Evolutionary conservation across 2,888 invertebrate species (phyloP), one percentile per base, ranked within the genome.

Genomic region (Dicyrtomina minuta): DNA sequence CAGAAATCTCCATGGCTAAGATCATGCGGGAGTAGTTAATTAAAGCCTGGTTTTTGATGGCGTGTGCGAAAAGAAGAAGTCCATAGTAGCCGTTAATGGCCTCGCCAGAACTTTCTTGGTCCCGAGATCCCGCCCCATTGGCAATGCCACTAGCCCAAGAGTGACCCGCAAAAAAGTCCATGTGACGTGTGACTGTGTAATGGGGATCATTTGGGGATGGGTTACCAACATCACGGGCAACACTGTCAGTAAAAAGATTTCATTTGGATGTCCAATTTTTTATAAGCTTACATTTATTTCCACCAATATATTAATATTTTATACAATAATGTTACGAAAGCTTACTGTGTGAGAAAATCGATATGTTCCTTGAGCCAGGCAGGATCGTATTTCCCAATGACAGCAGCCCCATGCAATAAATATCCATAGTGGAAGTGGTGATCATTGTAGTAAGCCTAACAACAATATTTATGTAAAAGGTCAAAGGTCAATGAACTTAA

Each of bases 1-100:
- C 75, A 0, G 60, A 58, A 43, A 75, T 72, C 61, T 75, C 74
- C 62, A 74, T 72, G 15, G 74, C 73, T 0, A 75, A 33, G 22
- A 75, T 26, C 5, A 74, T 15, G 20, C 75, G 60, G n/a, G 75
- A 60, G 58, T 67, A 75, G 64, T 75, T 73, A 56, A 75, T 74
- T 12, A 75, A 65, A 5, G 68, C 55, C 61, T 73, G 74, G 68
- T 75, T 73, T 44, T 75, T 72, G 46, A 62, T 62, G 15, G 61
- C 72, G 17, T 56, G 33, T 4, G 73, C 75, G 44, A 72, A 75
- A 20, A 75, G 70, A 0, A 74, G 58, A 5, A 75, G 72, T 1
- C 74, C 74, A 43, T 75, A 75, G 60, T 75, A 75, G 5, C 74
- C 75, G 43, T 75, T 75, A 51, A 75, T 72, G n/a, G 75, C 75